Evolutionary conservation across 2,888 invertebrate species (phyloP), one percentile per base, ranked within the genome.

Genomic region (Ochropleura plecta): DNA sequence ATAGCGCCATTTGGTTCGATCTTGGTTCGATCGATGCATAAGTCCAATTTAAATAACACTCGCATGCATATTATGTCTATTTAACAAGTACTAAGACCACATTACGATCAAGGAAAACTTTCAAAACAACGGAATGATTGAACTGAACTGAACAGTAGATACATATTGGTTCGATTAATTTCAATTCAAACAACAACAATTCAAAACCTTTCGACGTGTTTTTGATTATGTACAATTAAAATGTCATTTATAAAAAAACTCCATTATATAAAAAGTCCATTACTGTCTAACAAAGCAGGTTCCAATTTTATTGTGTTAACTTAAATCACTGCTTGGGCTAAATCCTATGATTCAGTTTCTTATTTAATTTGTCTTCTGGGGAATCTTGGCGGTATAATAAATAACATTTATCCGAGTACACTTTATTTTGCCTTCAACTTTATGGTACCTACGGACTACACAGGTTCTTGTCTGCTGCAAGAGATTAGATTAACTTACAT

Each of bases 341-440:
- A 62, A 77, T 76, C 76, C 64, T 63, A 71, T 81, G 81, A 88
- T 83, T 83, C 80, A 84, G 86, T 88, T 87, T 83, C 62, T 48
- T 64, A 76, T 78, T 53, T 86, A 77, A 85, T 87, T 88, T 83
- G 69, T 69, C 70, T 71, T 62, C 59, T 55, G 64, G 63, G 70
- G 70, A 74, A 70, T 79, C 65, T 46, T 66, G 49, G 40, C 57
- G 66, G 71, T 73, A 49, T 69, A 69, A 72, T 77, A 73, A 83
- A 79, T 73, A 71, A 75, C 66, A 78, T 76, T 74, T 60, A 74
- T 76, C 18, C 42, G 16, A 59, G 63, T 74, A 16, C 49, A 62
- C 68, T 83, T 76, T 72, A 73, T 74, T 65, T 40, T 51, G 62
- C 10, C 46, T 42, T 55, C 49, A 63, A 65, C 49, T 76, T 66